Evolutionary conservation across 2,113 vertebrate species (phyloP), one percentile per base, ranked within the genome.

Genomic region (Epinephelus cyanopodus): DNA sequence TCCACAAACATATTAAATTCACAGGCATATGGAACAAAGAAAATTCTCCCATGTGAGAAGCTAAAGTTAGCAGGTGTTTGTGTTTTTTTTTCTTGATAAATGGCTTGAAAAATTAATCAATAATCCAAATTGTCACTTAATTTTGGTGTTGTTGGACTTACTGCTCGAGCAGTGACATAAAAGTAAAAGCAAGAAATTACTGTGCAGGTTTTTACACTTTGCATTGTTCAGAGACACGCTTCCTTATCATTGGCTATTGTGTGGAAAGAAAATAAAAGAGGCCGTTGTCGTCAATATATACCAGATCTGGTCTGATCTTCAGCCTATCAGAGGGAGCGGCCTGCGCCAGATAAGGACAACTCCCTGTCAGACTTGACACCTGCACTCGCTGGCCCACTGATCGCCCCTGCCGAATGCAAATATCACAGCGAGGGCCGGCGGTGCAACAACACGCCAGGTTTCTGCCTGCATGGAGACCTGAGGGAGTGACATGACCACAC

Each of bases 401-500:
- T 75, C 75, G 27, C 27, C 76, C 70, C 68, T 23, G 10, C 74
- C 42, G 9, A 80, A 89, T 86, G 79, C 82, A 87, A 79, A 84
- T 81, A 83, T 60, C 53, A 11, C 65, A 42, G 75, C 8, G 58
- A 78, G 50, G 33, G 75, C 60, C 47, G 2, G 29, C 58, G 5
- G 29, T 37, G 77, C 71, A 83, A 75, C 85, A 76, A 52, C 72
- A 79, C n/a, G 52, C 68, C 62, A 63, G 25, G 8, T 48, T 72
- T 56, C 74, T 45, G 57, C 79, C 69, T 78, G 11, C 42, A 45
- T 45, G 60, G 72, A 87, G 75, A 81, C 57, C 50, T 75, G 21
- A 78, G 50, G 29, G 95, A 96, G 95, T 93, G 93, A 96, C 95
- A 94, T 94, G 82, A 95, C 86, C 81, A 84, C 85, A 89, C 82